Base-by-base conservation (phyloP, 1,140 invertebrate genomes). In the Papilio helenus region DNA sequence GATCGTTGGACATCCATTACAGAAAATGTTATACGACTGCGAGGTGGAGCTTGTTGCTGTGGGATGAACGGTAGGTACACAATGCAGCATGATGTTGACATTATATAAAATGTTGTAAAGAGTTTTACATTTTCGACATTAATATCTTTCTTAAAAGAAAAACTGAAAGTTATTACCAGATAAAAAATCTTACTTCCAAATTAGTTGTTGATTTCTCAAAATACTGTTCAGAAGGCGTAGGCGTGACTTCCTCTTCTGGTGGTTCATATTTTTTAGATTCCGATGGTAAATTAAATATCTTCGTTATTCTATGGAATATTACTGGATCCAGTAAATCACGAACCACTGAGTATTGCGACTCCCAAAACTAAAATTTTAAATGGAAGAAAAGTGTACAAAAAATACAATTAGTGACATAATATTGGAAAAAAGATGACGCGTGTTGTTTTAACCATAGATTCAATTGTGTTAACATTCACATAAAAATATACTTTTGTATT, bases 341-440 rank as follows among this genome's bases (percentile, higher is more conserved):
- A 0, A 94, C 90, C 71, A 80, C 85, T 3, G 85, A 83, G 65
- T 83, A 79, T 68, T 93, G 84, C 8, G 90, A 84, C 20, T 93
- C 89, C 92, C 91, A 93, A 77, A 93, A 94, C 93, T 94, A 68
- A 76, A 87, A 85, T 73, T 58, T 55, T 12, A 80, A 72, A 79
- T 2, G 44, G 44, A 16, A 46, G 12, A 16, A 46, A 46, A 46
- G 9, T 3, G 9, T 46, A n/a, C n/a, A n/a, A n/a, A n/a, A 12
- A 46, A 16, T 0, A 46, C 1, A 3, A 46, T 46, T 46, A 46
- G 1, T 16, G 44, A 46, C 14, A 46, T 46, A 46, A 46, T 2
- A 14, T 2, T 46, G 44, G 7, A 46, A 46, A 46, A 46, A 46
- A 0, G 12, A 46, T 39, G 34, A 39, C 34, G 34, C 34, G 4